A percentile compares a stretch with the other conserved stretches of the same genome.
Conservation (phyloP, 2,888 invertebrate genomes). For the Amblyjoppa fuscipennis region DNA sequence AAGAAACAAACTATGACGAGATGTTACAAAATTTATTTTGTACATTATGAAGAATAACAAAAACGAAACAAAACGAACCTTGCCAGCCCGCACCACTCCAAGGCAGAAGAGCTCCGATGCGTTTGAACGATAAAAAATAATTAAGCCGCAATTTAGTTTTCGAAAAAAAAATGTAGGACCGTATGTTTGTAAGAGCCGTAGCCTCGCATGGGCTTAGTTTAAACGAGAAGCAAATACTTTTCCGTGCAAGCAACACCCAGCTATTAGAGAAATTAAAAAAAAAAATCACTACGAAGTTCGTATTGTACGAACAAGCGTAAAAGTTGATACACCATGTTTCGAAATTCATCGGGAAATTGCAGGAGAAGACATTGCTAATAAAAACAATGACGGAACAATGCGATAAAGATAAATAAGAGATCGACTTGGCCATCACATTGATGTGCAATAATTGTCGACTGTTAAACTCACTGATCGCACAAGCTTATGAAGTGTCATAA, state of each 20-base stretch:
- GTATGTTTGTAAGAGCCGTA: slow-evolving; percentile 53
- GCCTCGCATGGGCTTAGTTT: slow-evolving; percentile 42
- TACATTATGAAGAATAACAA: background rate
- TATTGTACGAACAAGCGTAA: background rate
- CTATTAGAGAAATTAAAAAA: slow-evolving; percentile 6
- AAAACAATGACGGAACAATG: slow-evolving; percentile 16
- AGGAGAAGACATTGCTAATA: slow-evolving; percentile 33
- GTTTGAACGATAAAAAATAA: slow-evolving; percentile 16
- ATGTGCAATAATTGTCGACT: slow-evolving; percentile 33
- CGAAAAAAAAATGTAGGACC: slow-evolving; percentile 36
- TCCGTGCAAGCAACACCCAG: slow-evolving; percentile 13
- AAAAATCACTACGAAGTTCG: background rate
- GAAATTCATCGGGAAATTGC: slow-evolving; percentile 37
- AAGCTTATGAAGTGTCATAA: slow-evolving; percentile 35
- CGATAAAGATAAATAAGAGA: slow-evolving; percentile 1
- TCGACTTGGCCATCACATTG: slow-evolving; percentile 16
- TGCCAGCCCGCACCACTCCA: slow-evolving; percentile 66
- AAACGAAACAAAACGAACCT: slow-evolving; percentile 32
- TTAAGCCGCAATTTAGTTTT: slow-evolving; percentile 10
- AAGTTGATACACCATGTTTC: background rate
- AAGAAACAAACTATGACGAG: slow-evolving; percentile 2
- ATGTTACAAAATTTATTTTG: slow-evolving; percentile 20
- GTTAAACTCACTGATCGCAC: slow-evolving; percentile 17
- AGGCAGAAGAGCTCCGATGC: slow-evolving; percentile 49
- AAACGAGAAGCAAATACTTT: slow-evolving; percentile 34